phyloP scores from a whole-genome alignment of 2,113 vertebrate species.

The Microtus ochrogaster region DNA sequence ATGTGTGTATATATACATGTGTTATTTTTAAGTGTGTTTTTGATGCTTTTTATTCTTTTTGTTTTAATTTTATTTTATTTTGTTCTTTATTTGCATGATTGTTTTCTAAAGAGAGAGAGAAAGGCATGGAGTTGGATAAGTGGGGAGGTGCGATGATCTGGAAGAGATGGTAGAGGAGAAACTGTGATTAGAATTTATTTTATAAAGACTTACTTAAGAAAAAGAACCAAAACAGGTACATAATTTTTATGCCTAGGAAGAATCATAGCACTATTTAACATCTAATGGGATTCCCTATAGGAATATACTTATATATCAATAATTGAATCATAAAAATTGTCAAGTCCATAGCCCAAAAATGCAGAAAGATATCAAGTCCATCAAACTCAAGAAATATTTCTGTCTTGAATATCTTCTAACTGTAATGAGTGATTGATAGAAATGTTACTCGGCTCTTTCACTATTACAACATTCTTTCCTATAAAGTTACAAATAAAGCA shows the following conservation, averaged over 20 bases:
- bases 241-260: background rate
- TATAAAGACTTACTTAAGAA: background rate
- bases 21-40: background rate
- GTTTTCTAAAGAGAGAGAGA: background rate
- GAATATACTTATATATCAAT: background rate
- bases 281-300: background rate
- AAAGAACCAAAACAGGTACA: background rate
- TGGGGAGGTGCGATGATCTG: background rate
- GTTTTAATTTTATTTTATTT: background rate
- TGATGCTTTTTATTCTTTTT: background rate
- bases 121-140: background rate
- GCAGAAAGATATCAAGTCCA: background rate
- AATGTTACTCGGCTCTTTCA: background rate
- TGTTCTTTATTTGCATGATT: background rate
- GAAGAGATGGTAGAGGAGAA: background rate
- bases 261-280: background rate
- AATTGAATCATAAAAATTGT: background rate
- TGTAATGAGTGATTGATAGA: background rate
- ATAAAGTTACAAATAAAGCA: constrained; percentile 2
- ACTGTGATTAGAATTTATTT: background rate
- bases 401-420: background rate
- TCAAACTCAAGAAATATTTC: background rate
- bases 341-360: background rate
- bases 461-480: background rate
- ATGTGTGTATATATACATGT: background rate